phyloP scores from a whole-genome alignment of 1,140 invertebrate genomes.

The Andrena cerasifolii region DNA sequence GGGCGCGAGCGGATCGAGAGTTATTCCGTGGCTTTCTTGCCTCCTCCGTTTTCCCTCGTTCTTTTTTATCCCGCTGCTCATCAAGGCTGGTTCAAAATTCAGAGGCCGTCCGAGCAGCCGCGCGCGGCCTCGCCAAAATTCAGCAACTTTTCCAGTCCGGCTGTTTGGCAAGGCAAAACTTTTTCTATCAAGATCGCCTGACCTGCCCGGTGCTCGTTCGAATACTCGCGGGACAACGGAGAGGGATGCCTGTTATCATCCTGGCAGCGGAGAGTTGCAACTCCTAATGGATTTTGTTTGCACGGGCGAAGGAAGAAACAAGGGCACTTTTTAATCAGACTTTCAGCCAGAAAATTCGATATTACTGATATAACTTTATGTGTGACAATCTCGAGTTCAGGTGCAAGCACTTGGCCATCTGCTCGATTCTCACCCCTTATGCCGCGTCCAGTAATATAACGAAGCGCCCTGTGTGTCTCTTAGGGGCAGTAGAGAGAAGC shows the following conservation, averaged over 20 bases:
- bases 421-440: too few relatives aligned
- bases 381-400: too few relatives aligned
- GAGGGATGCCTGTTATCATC: conserved; percentile 23
- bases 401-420: too few relatives aligned
- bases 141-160: conserved; percentile 44
- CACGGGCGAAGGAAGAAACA: neutral
- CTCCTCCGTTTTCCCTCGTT: neutral
- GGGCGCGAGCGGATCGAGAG: neutral
- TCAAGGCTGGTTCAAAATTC: conserved; percentile 54
- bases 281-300: conserved; percentile 43
- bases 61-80: neutral
- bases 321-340: neutral
- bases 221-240: conserved; percentile 5
- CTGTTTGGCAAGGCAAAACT: conserved; percentile 33
- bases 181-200: conserved; percentile 57
- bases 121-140: conserved; percentile 37
- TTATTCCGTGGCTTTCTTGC: neutral
- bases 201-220: neutral
- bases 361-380: too few relatives aligned
- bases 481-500: neutral
- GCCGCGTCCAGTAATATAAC: too few relatives aligned
- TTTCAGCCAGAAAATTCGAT: too few relatives aligned
- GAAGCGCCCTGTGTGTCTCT: neutral
- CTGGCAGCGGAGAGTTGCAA: neutral
- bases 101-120: conserved; percentile 17